A percentile compares a stretch with the other conserved stretches of the same genome.
phyloP scores from a whole-genome alignment of 2,113 vertebrate species.

The Aspidoscelis tigris region DNA sequence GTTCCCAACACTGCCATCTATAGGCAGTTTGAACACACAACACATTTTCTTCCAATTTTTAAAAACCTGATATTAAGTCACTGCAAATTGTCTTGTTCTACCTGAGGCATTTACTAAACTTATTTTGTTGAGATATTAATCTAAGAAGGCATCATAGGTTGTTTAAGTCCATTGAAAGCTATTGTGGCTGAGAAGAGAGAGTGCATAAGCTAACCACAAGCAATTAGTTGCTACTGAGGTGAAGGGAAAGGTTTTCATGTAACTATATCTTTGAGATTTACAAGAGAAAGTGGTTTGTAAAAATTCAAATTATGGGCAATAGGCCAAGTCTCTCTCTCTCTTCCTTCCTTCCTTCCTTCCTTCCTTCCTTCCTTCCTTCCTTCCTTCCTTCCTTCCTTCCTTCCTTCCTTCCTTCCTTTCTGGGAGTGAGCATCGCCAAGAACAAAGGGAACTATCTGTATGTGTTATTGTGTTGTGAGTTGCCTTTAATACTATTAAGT shows the following conservation, averaged over 20 bases:
- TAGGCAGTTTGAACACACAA: constrained; percentile 33
- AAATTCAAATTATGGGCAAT: no score
- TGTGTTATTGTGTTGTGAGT: no score
- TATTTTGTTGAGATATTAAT: rapidly evolving
- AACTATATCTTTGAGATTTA: constrained; percentile 14
- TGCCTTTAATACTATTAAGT: no score
- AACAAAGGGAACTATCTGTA: no score
- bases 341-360: no score
- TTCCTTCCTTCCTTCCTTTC: no score
- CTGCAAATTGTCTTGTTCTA: not conserved
- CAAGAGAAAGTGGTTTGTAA: no score
- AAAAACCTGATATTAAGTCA: no score
- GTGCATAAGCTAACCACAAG: rapidly evolving
- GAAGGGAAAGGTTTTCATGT: not conserved
- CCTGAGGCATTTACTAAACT: not conserved
- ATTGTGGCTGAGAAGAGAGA: rapidly evolving
- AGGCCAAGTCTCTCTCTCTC: no score
- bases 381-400: no score
- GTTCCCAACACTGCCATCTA: constrained; percentile 68
- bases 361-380: no score
- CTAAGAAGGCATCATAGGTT: not conserved
- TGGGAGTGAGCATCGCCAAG: no score
- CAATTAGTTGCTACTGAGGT: not conserved
- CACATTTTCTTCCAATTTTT: not conserved
- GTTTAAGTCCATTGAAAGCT: not conserved